A percentile compares a stretch with the other conserved stretches of the same genome.
phyloP scores from a whole-genome alignment of 2,888 invertebrate genomes.

The Tinea semifulvella region DNA sequence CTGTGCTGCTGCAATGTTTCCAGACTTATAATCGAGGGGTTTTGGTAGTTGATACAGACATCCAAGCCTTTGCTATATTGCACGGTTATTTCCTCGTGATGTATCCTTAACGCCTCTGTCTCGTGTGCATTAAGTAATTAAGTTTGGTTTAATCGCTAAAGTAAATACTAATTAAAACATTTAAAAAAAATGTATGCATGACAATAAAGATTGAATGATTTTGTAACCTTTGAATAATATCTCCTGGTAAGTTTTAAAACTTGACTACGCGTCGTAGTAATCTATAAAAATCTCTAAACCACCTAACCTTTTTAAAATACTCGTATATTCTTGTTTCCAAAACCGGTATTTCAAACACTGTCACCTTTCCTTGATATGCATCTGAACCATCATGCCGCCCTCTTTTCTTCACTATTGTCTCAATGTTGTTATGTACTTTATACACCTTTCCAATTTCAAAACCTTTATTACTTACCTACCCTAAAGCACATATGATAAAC shows the following conservation, averaged over 20 bases:
- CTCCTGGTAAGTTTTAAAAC: no score
- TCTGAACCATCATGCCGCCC: constrained; percentile 58
- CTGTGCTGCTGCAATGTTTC: background rate
- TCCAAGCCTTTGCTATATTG: constrained; percentile 23
- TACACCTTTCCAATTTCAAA: constrained; percentile 1
- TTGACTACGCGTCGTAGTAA: no score
- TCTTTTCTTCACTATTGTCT: constrained; percentile 63
- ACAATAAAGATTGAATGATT: no score
- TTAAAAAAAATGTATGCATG: background rate
- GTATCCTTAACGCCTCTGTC: constrained; percentile 52
- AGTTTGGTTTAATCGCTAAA: background rate
- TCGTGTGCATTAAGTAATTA: constrained; percentile 41
- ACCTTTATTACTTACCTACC: constrained; percentile 3
- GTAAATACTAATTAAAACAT: background rate
- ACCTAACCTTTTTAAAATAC: no score
- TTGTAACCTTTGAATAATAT: no score
- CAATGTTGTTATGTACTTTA: constrained; percentile 51
- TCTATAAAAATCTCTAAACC: no score
- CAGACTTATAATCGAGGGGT: background rate
- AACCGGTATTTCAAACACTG: background rate
- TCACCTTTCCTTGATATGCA: constrained; percentile 29
- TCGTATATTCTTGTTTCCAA: background rate
- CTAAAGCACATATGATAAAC: constrained; percentile 3
- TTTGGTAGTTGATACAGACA: constrained; percentile 1
- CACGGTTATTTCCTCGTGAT: constrained; percentile 38